Conservation (phyloP, 2,797 vertebrate genomes). For the Aythya fuligula region DNA sequence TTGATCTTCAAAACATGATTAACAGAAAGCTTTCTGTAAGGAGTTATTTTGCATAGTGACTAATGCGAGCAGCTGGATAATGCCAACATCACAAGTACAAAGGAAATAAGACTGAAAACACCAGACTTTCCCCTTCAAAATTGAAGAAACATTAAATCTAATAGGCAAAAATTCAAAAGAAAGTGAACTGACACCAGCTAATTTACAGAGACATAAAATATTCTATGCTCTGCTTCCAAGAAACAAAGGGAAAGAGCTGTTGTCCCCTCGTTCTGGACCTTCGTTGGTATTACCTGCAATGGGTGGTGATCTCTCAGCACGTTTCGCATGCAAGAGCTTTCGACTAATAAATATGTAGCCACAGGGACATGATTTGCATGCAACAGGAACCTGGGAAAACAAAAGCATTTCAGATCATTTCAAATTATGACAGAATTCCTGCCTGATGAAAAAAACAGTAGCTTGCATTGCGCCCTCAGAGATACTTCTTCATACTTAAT, state of each 20-base stretch:
- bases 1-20: neutral
- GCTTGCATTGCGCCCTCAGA: neutral
- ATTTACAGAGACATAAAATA: neutral
- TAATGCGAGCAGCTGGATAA: neutral
- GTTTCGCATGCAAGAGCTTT: constrained; percentile 93
- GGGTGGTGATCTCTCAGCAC: constrained; percentile 87
- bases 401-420: neutral
- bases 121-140: neutral
- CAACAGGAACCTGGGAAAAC: constrained; percentile 91
- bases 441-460: neutral
- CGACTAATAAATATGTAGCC: constrained; percentile 97
- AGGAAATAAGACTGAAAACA: neutral
- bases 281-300: constrained; percentile 85
- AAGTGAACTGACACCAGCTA: neutral
- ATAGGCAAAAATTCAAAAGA: neutral
- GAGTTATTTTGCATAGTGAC: neutral
- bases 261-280: neutral
- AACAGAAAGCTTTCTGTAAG: neutral
- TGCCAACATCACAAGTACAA: neutral
- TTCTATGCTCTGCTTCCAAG: neutral
- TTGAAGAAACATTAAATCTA: neutral
- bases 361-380: constrained; percentile 97
- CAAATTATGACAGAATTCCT: neutral
- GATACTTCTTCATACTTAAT: neutral
- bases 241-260: neutral